Evolutionary conservation across 2,797 vertebrate species (phyloP), one percentile per base, ranked within the genome.

Genomic region (Buphagus erythrorhynchus): DNA sequence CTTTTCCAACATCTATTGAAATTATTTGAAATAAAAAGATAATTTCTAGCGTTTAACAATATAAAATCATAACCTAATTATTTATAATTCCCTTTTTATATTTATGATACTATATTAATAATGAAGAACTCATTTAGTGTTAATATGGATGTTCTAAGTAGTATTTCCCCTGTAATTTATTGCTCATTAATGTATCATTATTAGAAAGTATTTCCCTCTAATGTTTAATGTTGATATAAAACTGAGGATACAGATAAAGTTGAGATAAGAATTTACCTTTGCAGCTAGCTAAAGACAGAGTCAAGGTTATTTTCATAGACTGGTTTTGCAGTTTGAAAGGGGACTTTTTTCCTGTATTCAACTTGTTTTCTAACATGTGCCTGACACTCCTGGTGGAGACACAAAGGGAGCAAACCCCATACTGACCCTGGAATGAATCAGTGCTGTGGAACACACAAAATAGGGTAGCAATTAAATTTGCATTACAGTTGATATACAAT

Each of bases 121-220:
- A 98, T 96, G 91, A 97, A 96, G 85, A 97, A 87, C 80, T 88
- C 81, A 95, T 97, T 97, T 96, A 83, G 90, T 95, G 84, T 96
- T 97, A 96, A 96, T 95, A 79, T 63, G 71, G 48, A 58, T 96
- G 72, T 93, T 89, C 72, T 54, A 83, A 96, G 88, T 94, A 88
- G 75, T 79, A 91, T 89, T 95, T 97, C 71, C 59, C 36, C 49
- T 88, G 87, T 96, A 96, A 97, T 98, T 97, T 95, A 95, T 95
- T 80, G 82, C 96, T 97, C 96, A 95, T 97, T 97, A 97, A 96
- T 83, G 79, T 93, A 82, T 95, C 95, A 61, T 95, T 95, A 94
- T 96, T 94, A 94, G 93, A 72, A 94, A 90, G 69, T 65, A 88
- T 91, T 93, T 92, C 54, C 78, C 58, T 92, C 57, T 97, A 93